Conservation (phyloP, 2,888 invertebrate species). For the Ormyrus labotus region DNA sequence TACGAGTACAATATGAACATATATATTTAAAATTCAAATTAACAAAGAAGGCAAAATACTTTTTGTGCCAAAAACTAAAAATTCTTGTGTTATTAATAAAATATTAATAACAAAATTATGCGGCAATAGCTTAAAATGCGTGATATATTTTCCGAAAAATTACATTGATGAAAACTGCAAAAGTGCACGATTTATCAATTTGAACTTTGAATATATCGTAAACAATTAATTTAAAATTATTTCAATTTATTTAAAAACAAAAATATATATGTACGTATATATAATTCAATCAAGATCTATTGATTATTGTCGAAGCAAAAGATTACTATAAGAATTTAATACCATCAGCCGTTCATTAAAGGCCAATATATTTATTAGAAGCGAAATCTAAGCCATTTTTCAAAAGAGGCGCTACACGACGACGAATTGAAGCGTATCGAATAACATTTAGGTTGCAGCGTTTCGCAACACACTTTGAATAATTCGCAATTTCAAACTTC, state of each 20-base stretch:
- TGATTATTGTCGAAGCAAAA: no score
- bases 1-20: background rate
- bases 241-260: no score
- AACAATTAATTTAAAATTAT: background rate
- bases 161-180: no score
- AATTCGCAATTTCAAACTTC: background rate
- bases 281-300: no score
- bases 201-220: background rate
- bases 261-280: no score
- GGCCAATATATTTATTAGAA: no score
- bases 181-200: no score
- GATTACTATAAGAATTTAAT: no score
- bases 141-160: no score
- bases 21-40: background rate
- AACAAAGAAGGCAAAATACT: background rate
- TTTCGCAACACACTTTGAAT: no score
- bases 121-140: no score
- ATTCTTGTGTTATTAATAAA: background rate
- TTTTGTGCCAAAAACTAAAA: background rate
- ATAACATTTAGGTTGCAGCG: background rate
- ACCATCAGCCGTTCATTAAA: no score
- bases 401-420: conserved; percentile 19
- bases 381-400: conserved; percentile 9
- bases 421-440: conserved; percentile 37
- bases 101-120: background rate